A percentile compares a stretch with the other conserved stretches of the same genome.
phyloP scores from a whole-genome alignment of 2,113 vertebrate species.

The Propithecus coquereli region DNA sequence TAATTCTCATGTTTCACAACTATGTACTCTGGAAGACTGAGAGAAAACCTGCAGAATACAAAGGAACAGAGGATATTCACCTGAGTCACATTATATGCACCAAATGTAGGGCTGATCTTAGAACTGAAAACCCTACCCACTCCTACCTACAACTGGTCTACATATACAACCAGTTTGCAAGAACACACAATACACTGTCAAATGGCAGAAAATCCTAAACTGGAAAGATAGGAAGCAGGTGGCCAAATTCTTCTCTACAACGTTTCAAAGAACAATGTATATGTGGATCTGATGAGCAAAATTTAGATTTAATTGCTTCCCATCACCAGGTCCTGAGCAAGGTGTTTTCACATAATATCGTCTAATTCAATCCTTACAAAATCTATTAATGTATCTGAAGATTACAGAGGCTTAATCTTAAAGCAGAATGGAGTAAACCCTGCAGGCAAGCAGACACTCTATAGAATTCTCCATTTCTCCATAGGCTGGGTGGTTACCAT shows the following conservation, averaged over 20 bases:
- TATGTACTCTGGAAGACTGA: background rate
- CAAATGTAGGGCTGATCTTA: background rate
- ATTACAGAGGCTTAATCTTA: background rate
- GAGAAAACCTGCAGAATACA: background rate
- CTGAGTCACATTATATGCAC: background rate
- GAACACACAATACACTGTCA: background rate
- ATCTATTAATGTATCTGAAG: background rate
- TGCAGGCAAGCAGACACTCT: background rate
- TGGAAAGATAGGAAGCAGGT: background rate
- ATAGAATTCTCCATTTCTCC: background rate
- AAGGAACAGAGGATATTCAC: background rate
- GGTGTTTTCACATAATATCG: background rate
- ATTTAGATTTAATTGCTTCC: background rate
- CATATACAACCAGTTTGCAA: background rate
- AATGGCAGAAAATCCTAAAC: background rate
- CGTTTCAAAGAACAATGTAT: background rate
- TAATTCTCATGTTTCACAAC: background rate
- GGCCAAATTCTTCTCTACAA: background rate
- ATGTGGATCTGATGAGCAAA: background rate
- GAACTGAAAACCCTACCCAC: background rate
- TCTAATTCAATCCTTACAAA: background rate
- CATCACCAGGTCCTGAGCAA: background rate
- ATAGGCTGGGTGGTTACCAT: background rate
- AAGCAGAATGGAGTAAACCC: background rate
- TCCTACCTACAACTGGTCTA: background rate